phyloP scores from a whole-genome alignment of 2,113 vertebrate species.

The Pseudorectes ferrugineus region DNA sequence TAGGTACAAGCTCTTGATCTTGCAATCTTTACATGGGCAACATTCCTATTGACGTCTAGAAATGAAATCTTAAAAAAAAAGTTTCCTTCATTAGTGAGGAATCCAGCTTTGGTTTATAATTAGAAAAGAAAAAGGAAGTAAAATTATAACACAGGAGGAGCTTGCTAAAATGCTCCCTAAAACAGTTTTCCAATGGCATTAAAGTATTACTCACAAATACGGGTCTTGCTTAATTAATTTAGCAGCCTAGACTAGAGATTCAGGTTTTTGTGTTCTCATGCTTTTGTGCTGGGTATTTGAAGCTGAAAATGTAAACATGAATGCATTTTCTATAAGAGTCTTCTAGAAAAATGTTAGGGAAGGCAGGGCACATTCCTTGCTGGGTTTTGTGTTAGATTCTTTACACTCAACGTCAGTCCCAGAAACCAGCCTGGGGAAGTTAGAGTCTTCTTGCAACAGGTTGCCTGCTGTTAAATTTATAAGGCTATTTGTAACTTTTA shows the following conservation, averaged over 20 bases:
- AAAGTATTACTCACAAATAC: not conserved
- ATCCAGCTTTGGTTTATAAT: not conserved
- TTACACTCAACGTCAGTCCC: not conserved
- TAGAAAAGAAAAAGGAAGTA: slow-evolving; percentile 15
- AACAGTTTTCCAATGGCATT: not conserved
- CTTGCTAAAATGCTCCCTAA: slow-evolving; percentile 2
- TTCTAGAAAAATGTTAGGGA: slow-evolving; percentile 4
- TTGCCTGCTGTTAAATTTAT: slow-evolving; percentile 18
- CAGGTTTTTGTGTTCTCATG: slow-evolving; percentile 24
- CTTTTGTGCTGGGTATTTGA: slow-evolving; percentile 53
- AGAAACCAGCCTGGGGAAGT: not conserved
- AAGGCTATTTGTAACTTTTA: slow-evolving; percentile 7
- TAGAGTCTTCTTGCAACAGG: slow-evolving; percentile 9
- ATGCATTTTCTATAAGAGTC: not conserved
- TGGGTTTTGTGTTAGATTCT: slow-evolving; percentile 12
- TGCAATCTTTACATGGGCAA: not conserved
- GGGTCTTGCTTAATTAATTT: slow-evolving; percentile 25
- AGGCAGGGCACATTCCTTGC: slow-evolving; percentile 25
- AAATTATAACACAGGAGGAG: not conserved
- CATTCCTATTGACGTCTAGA: not conserved
- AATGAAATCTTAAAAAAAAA: not conserved
- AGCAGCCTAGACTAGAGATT: slow-evolving; percentile 8
- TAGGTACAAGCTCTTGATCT: not conserved
- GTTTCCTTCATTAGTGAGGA: not conserved
- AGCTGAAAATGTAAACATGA: slow-evolving; percentile 49